Base-by-base conservation (phyloP, 2,888 invertebrate genomes). In the Heteromurus nitidus region DNA sequence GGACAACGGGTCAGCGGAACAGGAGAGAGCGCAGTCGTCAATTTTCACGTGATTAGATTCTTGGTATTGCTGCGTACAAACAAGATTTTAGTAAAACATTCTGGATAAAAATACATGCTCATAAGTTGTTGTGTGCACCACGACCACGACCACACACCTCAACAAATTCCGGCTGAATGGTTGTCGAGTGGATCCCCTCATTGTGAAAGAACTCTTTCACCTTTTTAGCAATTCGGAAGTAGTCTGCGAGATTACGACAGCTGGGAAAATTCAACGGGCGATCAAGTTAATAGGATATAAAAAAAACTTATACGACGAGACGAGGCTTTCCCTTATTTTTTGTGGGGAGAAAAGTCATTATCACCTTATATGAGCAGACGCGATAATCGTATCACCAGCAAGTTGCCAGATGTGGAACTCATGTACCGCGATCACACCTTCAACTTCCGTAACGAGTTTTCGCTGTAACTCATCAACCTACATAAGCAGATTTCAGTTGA, bases 351-450 rank as follows among this genome's bases (percentile, higher is more conserved):
- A 58, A 9, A 67, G 24, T 18, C 24, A 26, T 58, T 24, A 20
- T 58, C 22, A 72, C 72, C 31, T 62, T 1, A 98, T 96, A 89
- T 98, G 98, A 1, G 97, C 98, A n/a, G 98, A 97, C 69, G 98
- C 98, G 87, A 98, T 97, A 86, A 98, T 97, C 85, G 97, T 92
- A 90, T 97, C 96, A 0, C 98, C 98, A 44, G 98, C 96, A 87
- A 98, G 91, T 90, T 98, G 98, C 98, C 98, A 98, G 5, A 98
- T 96, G 89, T 98, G 98, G 89, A 98, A 97, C 22, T 74, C 74
- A 88, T 98, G 98, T 0, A 98, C 96, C 0, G 96, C 98, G 69
- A 97, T 89, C 26, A 98, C 96, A 0, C 98, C 98, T 88, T 97
- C 96, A 31, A 98, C 95, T 88, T 95, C 95, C 88, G 95, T 94